Base-by-base conservation (phyloP, 2,888 invertebrate genomes). In the Xanthorhoe designata region DNA sequence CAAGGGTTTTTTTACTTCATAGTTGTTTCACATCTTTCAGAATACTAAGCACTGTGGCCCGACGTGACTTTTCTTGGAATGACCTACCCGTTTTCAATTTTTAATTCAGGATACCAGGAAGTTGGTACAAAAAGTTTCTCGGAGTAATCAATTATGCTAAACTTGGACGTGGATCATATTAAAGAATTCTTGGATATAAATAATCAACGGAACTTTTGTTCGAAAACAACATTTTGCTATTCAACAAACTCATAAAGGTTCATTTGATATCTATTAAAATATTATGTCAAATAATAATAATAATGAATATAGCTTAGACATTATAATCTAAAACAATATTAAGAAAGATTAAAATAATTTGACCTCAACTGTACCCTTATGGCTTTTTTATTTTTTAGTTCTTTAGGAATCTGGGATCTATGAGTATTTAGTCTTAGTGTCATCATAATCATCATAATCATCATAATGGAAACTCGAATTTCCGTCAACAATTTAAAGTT, bases 1-100 rank as follows among this genome's bases (percentile, higher is more conserved):
- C 61, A 57, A 57, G 61, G 68, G 61, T 64, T 68, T 64, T 57
- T 61, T 53, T 64, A 62, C 67, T 68, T 64, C 61, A 64, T 68
- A 64, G 64, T 64, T 68, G 57, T 64, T 64, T 61, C 67, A 64
- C 57, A 64, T 64, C 57, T 68, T 68, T 24, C 45, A 42, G 68
- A 68, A 68, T 68, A 68, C 68, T 68, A 68, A 68, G 54, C 64
- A 61, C 61, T 55, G 56, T 62, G 53, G 50, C 7, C 42, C 56
- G 50, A 68, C 64, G 67, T 68, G 60, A 68, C 64, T 64, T 53
- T 57, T 42, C 42, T 61, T 32, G 29, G 17, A 61, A 61, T 56
- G 18, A 49, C 15, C 47, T 38, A 42, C 53, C 52, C 15, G 51
- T 42, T 50, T 49, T 51, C 38, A 32, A 55, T 61, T 60, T 61